Evolutionary conservation across 2,888 invertebrate genomes (phyloP).

Genomic region (Cistogaster globosa): DNA sequence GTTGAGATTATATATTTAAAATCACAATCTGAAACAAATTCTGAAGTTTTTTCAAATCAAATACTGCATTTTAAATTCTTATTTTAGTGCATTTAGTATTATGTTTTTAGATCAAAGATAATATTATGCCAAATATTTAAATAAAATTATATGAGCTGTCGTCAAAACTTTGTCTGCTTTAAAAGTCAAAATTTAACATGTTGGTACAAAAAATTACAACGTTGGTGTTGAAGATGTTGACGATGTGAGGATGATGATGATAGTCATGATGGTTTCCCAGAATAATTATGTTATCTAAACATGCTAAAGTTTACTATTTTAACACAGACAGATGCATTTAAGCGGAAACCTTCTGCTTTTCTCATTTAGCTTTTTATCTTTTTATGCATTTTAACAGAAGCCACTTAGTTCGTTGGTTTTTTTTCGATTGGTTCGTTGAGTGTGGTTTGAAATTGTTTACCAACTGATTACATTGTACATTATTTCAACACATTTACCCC

Average conservation of each 20-base stretch:
- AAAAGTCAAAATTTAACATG: no score
- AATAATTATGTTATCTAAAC: constrained; percentile 73
- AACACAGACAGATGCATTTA: constrained; percentile 59
- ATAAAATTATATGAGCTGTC: no score
- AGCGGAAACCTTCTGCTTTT: background rate
- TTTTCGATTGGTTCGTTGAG: constrained; percentile 18
- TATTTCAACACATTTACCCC: constrained; percentile 53
- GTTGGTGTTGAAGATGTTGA: constrained; percentile 11
- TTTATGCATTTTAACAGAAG: constrained; percentile 45
- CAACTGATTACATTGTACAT: constrained; percentile 66
- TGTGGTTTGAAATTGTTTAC: constrained; percentile 66
- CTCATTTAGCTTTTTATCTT: constrained; percentile 2
- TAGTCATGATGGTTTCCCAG: constrained; percentile 56
- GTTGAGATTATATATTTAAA: no score
- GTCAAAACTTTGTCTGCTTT: no score
- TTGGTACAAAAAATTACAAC: constrained; percentile 2
- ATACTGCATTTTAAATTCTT: no score
- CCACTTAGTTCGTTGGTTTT: constrained; percentile 51
- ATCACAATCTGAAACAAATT: no score
- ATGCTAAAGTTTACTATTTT: constrained; percentile 70
- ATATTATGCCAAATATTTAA: no score
- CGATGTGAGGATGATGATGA: constrained; percentile 10
- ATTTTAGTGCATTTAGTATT: no score
- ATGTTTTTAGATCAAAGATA: no score
- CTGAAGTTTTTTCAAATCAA: no score